Base-by-base conservation (phyloP, 1,140 invertebrate species). In the Galleria mellonella region DNA sequence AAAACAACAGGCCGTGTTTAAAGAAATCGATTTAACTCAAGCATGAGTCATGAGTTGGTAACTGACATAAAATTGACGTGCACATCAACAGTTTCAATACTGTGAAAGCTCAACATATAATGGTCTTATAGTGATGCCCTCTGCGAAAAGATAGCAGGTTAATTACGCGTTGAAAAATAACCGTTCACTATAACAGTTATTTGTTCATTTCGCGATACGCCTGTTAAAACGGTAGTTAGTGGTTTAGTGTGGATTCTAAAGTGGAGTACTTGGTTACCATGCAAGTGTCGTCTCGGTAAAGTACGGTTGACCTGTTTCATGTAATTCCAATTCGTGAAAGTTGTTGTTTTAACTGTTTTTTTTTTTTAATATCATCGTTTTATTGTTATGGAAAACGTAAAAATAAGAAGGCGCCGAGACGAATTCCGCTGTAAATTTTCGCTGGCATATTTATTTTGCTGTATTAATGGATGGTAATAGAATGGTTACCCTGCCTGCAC, bases 101-200 rank as follows among this genome's bases (percentile, higher is more conserved):
- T 17, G n/a, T 17, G 14, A 0, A 2, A 37, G 14, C 4, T 37
- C 35, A n/a, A 9, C 10, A 0, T 17, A 37, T 9, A 17, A 9
- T 37, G 35, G 35, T 17, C 5, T n/a, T 7, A 23, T 37, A 15
- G 35, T 15, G 35, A 37, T 37, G 12, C 32, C 32, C 32, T 14
- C 7, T 14, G 35, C 35, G 35, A 37, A 37, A 37, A 17, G 35
- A 17, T 53, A 14, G 46, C 47, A 38, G 41, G 44, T 54, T 62
- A 62, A 62, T 61, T 58, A 58, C 55, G 47, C 50, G 51, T 44
- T 55, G 44, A 58, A 61, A 44, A 50, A 56, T 51, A 56, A 63
- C 65, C 46, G 68, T 72, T 66, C 63, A 33, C 29, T 10, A 55
- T 66, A 59, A 72, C 68, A 62, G 65, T 66, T 67, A 60, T 59